Percentiles rank a stretch among this genome's conserved stretches.
These are phyloP conservation scores for Anastrepha ludens DNA, from an alignment of 1,140 invertebrate species.

Conservation along the genomic window DNA sequence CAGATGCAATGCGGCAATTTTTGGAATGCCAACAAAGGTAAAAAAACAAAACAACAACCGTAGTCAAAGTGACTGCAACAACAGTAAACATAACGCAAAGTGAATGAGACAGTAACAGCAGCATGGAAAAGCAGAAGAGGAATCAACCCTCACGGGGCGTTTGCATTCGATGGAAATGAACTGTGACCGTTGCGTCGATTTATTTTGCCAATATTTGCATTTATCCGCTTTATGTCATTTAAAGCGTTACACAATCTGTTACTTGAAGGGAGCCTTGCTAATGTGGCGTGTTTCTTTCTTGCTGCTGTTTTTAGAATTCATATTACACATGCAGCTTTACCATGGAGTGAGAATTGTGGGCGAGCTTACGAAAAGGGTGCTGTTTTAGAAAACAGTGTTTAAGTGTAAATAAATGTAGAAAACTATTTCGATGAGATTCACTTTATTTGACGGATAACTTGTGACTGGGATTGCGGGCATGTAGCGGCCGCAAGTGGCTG, in stretches of 20 bases:
- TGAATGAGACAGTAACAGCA: not conserved
- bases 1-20: constrained; percentile 32
- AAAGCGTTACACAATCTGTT: not conserved
- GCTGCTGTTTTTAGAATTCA: not conserved
- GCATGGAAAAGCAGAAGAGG: not conserved
- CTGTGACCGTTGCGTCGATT: constrained; percentile 40
- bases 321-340: too few relatives aligned
- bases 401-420: too few relatives aligned
- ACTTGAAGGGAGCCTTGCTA: not conserved
- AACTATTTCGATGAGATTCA: too few relatives aligned
- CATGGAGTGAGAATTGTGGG: too few relatives aligned
- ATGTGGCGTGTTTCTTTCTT: not conserved
- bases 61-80: not conserved
- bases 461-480: too few relatives aligned
- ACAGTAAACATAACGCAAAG: not conserved
- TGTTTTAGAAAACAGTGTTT: too few relatives aligned
- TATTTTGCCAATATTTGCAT: constrained; percentile 45
- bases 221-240: constrained; percentile 37
- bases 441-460: too few relatives aligned
- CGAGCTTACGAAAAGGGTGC: too few relatives aligned
- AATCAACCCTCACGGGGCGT: not conserved
- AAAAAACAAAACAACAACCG: constrained; percentile 20
- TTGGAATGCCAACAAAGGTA: not conserved
- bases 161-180: constrained; percentile 11
- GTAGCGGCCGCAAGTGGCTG: too few relatives aligned